Evolutionary conservation across 2,797 vertebrate species (phyloP).

Genomic region (Pangasius mekongensis): DNA sequence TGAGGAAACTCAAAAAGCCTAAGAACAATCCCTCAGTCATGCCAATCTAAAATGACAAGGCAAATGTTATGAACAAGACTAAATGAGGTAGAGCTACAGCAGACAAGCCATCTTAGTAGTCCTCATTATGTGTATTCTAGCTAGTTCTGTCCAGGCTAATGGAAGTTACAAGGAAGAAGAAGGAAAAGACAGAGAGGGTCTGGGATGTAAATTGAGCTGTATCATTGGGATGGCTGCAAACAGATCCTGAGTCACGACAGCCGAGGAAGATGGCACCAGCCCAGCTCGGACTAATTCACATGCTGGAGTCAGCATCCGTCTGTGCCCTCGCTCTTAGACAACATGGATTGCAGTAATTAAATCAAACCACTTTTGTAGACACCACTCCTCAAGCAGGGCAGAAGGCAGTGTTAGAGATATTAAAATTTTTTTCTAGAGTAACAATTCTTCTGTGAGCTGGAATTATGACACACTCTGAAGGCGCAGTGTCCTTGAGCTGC

Average conservation of each 20-base stretch:
- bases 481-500: constrained; percentile 39
- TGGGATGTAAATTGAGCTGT: constrained; percentile 21
- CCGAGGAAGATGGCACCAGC: constrained; percentile 44
- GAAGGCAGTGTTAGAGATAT: constrained; percentile 41
- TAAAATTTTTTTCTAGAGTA: constrained; percentile 26
- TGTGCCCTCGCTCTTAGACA: constrained; percentile 42
- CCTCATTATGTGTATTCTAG: constrained; percentile 17
- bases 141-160: constrained; percentile 14
- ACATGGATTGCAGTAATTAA: constrained; percentile 55
- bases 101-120: neutral
- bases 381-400: constrained; percentile 30
- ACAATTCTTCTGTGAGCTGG: constrained; percentile 25
- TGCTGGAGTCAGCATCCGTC: constrained; percentile 51
- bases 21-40: constrained; percentile 22
- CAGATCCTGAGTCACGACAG: constrained; percentile 45
- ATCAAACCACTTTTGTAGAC: constrained; percentile 51
- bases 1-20: constrained; percentile 20
- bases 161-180: neutral
- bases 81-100: constrained; percentile 9
- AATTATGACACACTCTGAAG: constrained; percentile 23
- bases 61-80: constrained; percentile 19
- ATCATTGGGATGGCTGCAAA: constrained; percentile 33
- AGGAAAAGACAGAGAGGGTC: neutral
- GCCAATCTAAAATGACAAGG: constrained; percentile 9
- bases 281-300: constrained; percentile 56